Base-by-base conservation (phyloP, 2,113 vertebrate species). In the Lanius ludovicianus region DNA sequence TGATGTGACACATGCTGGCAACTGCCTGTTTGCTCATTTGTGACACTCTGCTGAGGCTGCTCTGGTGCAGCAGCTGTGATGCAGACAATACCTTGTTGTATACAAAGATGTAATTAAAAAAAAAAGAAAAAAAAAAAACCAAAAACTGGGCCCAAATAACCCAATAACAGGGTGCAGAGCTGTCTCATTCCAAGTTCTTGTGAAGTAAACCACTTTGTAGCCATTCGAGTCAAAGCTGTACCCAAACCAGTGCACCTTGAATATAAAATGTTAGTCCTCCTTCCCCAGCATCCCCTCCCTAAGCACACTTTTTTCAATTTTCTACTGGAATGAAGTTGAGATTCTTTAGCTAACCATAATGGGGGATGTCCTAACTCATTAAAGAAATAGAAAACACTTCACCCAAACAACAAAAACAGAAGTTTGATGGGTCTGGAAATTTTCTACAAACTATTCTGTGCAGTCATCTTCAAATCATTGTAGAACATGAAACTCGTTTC, bases 361-460 rank as follows among this genome's bases (percentile, higher is more conserved):
- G 59, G 30, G 62, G 69, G 69, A 90, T 92, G 88, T 46, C 35
- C 65, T 84, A 94, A 89, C 49, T 74, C 35, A 4, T 90, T 91
- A 87, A 89, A 93, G 93, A 96, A 96, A 95, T 69, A 96, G 84
- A 95, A 96, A 91, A 95, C 89, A 87, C 86, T 90, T 95, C 96
- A 87, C 97, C 92, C 95, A 94, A 98, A 96, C 95, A 97, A 81
- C 93, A 88, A 62, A 62, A 78, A 2, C 52, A 71, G 73, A 95
- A 96, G 55, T 98, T 75, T 97, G 97, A 97, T 95, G 96, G 86
- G 93, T 95, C 93, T 96, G 95, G 92, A 96, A 95, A 95, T 94
- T 93, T 93, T 89, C 95, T 93, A 63, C 79, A 93, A 74, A 90
- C 91, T 96, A 85, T 94, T 95, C 90, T 95, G 93, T 67, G 94